Conservation (phyloP, 2,888 invertebrate species). For the Scrobipalpa costella region DNA sequence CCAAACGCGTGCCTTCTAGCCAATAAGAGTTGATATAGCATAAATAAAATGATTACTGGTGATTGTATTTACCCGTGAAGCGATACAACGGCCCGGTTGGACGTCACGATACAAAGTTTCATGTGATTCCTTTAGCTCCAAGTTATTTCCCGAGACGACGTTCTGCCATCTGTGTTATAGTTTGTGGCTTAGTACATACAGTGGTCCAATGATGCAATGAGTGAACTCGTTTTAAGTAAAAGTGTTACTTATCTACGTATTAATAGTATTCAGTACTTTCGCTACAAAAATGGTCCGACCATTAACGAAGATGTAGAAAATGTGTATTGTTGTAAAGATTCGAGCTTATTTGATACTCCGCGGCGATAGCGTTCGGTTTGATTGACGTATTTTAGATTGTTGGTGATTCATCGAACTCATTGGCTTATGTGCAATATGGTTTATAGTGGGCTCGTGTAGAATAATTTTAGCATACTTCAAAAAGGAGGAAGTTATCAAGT, state of each 20-base stretch:
- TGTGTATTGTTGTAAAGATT: constrained; percentile 16
- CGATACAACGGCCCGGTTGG: neutral
- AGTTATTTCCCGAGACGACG: constrained; percentile 9
- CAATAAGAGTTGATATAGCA: constrained; percentile 3
- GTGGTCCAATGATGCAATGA: constrained; percentile 12
- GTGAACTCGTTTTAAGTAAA: constrained; percentile 15
- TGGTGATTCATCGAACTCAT: neutral
- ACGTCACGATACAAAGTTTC: constrained; percentile 20
- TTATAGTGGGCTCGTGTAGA: neutral
- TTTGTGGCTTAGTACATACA: constrained; percentile 20
- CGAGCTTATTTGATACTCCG: constrained; percentile 20
- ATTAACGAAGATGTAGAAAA: neutral
- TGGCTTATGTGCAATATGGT: neutral
- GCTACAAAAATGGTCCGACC: constrained; percentile 20
- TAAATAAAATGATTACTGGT: neutral
- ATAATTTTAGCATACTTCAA: too few species aligned
- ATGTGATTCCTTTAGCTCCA: neutral
- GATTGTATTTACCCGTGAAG: neutral
- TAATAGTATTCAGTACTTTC: constrained; percentile 6
- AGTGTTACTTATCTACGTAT: constrained; percentile 20
- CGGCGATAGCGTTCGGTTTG: neutral
- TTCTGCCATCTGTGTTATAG: constrained; percentile 4
- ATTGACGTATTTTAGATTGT: neutral
- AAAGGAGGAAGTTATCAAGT: too few species aligned
- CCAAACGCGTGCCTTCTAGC: constrained; percentile 6